A percentile compares a stretch with the other conserved stretches of the same genome.
Conservation (phyloP, 2,797 vertebrate species). For the Xiphophorus birchmanni region DNA sequence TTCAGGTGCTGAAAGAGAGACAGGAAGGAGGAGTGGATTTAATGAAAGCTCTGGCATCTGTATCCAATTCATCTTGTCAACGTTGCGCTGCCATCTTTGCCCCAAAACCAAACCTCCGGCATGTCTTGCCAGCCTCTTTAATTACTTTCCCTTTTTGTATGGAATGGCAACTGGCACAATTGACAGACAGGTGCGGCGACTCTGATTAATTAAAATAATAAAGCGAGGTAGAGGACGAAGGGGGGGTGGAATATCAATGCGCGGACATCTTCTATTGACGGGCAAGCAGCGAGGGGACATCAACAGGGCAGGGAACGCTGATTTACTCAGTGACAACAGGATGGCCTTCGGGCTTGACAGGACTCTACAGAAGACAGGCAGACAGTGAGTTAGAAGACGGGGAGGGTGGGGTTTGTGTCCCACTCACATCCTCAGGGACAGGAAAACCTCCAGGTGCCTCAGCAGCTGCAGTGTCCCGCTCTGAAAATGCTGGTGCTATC, state of each 20-base stretch:
- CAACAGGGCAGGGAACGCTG: slow-evolving; percentile 61
- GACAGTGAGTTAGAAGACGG: neutral
- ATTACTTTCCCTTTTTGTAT: slow-evolving; percentile 74
- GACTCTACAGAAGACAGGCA: slow-evolving; percentile 40
- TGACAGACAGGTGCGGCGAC: slow-evolving; percentile 81
- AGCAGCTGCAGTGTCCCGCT: slow-evolving; percentile 63
- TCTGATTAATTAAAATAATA: slow-evolving; percentile 85
- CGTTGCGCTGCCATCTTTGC: slow-evolving; percentile 64
- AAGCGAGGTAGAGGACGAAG: slow-evolving; percentile 54
- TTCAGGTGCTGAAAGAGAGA: slow-evolving; percentile 62
- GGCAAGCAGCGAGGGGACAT: slow-evolving; percentile 57
- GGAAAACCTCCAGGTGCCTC: slow-evolving; percentile 44
- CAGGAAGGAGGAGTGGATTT: slow-evolving; percentile 53
- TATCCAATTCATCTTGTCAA: slow-evolving; percentile 78
- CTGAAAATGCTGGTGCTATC: slow-evolving; percentile 54
- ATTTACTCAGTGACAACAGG: slow-evolving; percentile 72
- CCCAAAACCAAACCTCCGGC: slow-evolving; percentile 75
- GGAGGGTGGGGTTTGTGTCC: slow-evolving; percentile 25
- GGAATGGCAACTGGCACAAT: slow-evolving; percentile 58
- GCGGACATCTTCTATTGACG: slow-evolving; percentile 63
- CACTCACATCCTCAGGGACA: slow-evolving; percentile 57
- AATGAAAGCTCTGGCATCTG: slow-evolving; percentile 79
- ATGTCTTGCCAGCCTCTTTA: slow-evolving; percentile 78
- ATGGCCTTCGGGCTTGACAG: slow-evolving; percentile 68
- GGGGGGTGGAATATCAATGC: slow-evolving; percentile 58